Percentiles rank a stretch among this genome's conserved stretches.
Evolutionary conservation across 2,888 invertebrate species (phyloP).

Genomic region (Standfussiana lucernea): DNA sequence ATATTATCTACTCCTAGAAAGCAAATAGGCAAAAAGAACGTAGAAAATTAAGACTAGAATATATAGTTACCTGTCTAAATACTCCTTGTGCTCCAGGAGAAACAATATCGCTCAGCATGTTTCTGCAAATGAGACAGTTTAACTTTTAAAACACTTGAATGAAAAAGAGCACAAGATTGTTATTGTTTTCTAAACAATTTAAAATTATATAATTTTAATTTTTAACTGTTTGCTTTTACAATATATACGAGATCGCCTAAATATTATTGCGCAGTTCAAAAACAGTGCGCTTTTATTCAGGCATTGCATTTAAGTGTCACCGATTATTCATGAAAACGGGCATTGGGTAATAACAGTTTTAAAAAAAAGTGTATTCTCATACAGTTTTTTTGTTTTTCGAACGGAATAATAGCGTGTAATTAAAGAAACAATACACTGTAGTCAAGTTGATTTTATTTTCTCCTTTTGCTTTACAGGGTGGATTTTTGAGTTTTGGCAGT

Average conservation of each 20-base stretch:
- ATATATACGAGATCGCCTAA: background rate
- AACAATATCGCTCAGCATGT: constrained; percentile 71
- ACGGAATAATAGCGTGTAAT: background rate
- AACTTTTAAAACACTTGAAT: background rate
- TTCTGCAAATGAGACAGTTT: constrained; percentile 69
- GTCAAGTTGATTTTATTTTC: too few species aligned
- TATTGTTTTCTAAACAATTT: background rate
- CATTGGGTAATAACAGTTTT: background rate
- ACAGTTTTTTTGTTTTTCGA: background rate
- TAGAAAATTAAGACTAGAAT: background rate
- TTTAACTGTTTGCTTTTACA: background rate
- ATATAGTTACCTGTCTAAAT: constrained; percentile 76
- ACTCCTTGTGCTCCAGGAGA: constrained; percentile 75
- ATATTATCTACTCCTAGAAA: background rate
- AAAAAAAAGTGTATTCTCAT: background rate
- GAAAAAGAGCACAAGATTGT: background rate
- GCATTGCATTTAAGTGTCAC: background rate
- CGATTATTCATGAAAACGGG: background rate
- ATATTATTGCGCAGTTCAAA: background rate
- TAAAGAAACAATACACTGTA: background rate
- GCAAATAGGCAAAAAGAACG: background rate
- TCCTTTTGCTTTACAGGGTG: too few species aligned
- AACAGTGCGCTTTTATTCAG: background rate
- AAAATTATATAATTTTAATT: background rate
- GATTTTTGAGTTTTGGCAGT: too few species aligned